Evolutionary conservation across 2,888 invertebrate genomes (phyloP), one percentile per base, ranked within the genome.

Genomic region (Caenorhabditis angaria): DNA sequence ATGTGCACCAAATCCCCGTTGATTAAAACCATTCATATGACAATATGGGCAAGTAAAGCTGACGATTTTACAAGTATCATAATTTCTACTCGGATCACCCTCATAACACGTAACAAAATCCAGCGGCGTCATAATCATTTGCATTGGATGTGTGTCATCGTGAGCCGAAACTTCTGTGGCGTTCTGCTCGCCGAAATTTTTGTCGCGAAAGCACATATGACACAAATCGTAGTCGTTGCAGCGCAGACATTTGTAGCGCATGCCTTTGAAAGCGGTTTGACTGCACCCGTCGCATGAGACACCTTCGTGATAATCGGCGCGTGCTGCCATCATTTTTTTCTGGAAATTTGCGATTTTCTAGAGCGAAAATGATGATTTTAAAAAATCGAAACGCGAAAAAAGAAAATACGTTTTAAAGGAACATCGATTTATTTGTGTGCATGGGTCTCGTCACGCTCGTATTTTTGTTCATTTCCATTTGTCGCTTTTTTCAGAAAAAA

Each of bases 241-340:
- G 88, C 96, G 93, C 89, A 99, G 92, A 91, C 97, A 99, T 91
- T 99, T 99, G 91, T 95, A 99, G 88, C 97, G 92, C 89, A 94
- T 93, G 88, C 97, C 97, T 90, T 94, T 92, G 90, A 97, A 97
- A 90, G 97, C 96, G 89, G 94, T 94, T 91, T 94, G 95, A 90
- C 95, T 92, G 92, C 97, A 97, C 88, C 95, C 94, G 92, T 97
- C 97, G 92, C 97, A 97, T 92, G 96, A 97, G 89, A 97, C 97
- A 91, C 97, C 97, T 25, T 58, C 58, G n/a, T 58, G 58, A 25
- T 2, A 22, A 2, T 41, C 35, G 6, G 32, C 20, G 5, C n/a
- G 32, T 4, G 55, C 14, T 54, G 25, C 18, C 41, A 41, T 41
- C 18, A 14, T 14, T 32, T 3, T 41, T 41, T 41, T 41, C 50